Evolutionary conservation across 2,113 vertebrate genomes (phyloP), one percentile per base, ranked within the genome.

Genomic region (Rhea pennata): DNA sequence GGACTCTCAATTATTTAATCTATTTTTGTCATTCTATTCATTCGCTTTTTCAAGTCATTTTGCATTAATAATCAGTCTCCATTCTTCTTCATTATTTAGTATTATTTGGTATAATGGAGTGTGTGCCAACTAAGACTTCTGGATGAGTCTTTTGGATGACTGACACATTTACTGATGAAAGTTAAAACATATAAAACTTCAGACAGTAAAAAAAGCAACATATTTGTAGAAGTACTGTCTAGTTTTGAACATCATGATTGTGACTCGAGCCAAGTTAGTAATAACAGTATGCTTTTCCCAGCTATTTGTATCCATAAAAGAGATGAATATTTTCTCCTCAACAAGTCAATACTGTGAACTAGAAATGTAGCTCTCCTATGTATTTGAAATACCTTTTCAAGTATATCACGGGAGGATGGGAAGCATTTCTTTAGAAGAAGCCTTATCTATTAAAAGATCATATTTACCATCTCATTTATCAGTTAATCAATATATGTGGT

Each of bases 1-100:
- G 97, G 95, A 95, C 93, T 97, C 94, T 19, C 95, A 97, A 93
- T 98, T 98, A 97, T 97, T 97, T 96, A 95, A 95, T 95, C 97
- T 98, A 98, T 98, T 98, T 98, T 96, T 94, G 92, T 67, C 84
- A 85, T 39, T 87, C 96, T 96, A 96, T 97, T 97, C 87, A 92
- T 91, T 95, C 5, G 29, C 84, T 97, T 95, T 96, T 87, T 92
- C 91, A 95, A 93, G 93, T 69, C 29, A 95, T 96, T 98, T 93
- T 96, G 92, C 93, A 97, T 98, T 97, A 97, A 97, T 97, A 97
- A 98, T 94, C 93, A 97, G 92, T 77, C 95, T 95, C 92, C 78
- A 96, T 96, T 95, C 95, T 96, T 97, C 71, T 89, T 96, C 89
- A 91, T 97, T 97, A 97, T 98, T 98, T 97, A 91, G 97, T 94